Conservation (phyloP, 2,888 invertebrate genomes). For the Orthosia gracilis region DNA sequence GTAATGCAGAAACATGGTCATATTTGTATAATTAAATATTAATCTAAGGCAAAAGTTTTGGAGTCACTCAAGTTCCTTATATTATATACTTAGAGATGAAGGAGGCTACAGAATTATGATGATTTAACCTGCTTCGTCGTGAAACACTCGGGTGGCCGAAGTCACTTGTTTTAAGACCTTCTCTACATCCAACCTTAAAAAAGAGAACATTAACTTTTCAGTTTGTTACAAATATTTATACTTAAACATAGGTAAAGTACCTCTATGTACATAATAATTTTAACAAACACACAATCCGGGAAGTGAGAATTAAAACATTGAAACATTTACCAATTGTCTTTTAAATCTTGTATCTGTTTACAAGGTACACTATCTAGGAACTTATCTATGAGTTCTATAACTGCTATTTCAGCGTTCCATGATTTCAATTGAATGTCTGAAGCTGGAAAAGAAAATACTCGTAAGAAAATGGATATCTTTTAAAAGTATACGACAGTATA, state of each 20-base stretch:
- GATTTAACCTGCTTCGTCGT: conserved; percentile 45
- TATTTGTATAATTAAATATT: too few relatives aligned
- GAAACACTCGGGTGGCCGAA: conserved; percentile 44
- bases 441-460: conserved; percentile 67
- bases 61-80: too few relatives aligned
- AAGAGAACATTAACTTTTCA: not conserved
- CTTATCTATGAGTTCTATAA: conserved; percentile 94
- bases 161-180: conserved; percentile 54
- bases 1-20: too few relatives aligned
- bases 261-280: not conserved
- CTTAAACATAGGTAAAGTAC: too few relatives aligned
- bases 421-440: conserved; percentile 85
- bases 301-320: not conserved
- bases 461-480: not conserved
- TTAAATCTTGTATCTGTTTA: conserved; percentile 90
- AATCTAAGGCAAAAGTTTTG: too few relatives aligned
- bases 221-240: not conserved
- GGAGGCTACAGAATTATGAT: not conserved
- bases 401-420: conserved; percentile 93
- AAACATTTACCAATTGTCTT: conserved; percentile 90
- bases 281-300: not conserved
- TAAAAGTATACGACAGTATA: too few relatives aligned
- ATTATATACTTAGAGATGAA: too few relatives aligned
- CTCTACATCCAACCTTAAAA: conserved; percentile 47
- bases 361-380: conserved; percentile 93